Conservation (phyloP, 1,140 invertebrate species). For the Drosophila lini region DNA sequence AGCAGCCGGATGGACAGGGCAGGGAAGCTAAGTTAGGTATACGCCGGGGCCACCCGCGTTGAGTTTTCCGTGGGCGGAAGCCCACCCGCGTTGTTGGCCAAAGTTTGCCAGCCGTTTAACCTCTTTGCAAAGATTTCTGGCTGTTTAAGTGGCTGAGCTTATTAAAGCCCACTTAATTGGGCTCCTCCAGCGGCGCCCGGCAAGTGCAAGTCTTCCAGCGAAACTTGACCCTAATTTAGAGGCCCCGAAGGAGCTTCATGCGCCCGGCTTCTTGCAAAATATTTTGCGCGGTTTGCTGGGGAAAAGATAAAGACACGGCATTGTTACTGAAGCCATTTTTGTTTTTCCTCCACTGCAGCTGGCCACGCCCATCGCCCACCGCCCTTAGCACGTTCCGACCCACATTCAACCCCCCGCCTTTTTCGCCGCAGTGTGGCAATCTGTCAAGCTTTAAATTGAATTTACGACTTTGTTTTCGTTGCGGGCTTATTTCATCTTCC, state of each 20-base stretch:
- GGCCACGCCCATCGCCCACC: slow-evolving; percentile 23
- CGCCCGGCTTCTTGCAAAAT: slow-evolving; percentile 25
- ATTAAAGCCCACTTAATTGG: slow-evolving; percentile 78
- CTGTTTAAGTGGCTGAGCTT: slow-evolving; percentile 72
- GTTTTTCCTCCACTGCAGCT: slow-evolving; percentile 14
- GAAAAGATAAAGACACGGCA: slow-evolving; percentile 51
- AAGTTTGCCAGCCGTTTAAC: slow-evolving; percentile 60
- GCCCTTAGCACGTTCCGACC: slow-evolving; percentile 15
- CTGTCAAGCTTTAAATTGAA: slow-evolving; percentile 84
- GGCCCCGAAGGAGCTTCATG: slow-evolving; percentile 1
- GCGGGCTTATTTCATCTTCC: slow-evolving; percentile 75
- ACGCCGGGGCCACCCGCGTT: not conserved
- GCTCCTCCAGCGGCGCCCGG: slow-evolving; percentile 42
- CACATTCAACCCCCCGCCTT: not conserved
- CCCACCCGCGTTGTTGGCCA: slow-evolving; percentile 9
- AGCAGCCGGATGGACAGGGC: slow-evolving; percentile 9
- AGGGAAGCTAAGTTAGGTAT: slow-evolving; percentile 9
- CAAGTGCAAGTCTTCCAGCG: slow-evolving; percentile 45
- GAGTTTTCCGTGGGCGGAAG: slow-evolving; percentile 9
- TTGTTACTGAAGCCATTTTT: slow-evolving; percentile 63
- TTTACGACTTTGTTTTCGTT: slow-evolving; percentile 83
- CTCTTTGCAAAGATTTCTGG: slow-evolving; percentile 71
- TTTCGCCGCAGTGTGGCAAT: slow-evolving; percentile 69
- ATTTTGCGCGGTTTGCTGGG: slow-evolving; percentile 57
- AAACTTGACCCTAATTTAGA: slow-evolving; percentile 75